Conservation (phyloP, 2,113 vertebrate species). For the Otis tarda region DNA sequence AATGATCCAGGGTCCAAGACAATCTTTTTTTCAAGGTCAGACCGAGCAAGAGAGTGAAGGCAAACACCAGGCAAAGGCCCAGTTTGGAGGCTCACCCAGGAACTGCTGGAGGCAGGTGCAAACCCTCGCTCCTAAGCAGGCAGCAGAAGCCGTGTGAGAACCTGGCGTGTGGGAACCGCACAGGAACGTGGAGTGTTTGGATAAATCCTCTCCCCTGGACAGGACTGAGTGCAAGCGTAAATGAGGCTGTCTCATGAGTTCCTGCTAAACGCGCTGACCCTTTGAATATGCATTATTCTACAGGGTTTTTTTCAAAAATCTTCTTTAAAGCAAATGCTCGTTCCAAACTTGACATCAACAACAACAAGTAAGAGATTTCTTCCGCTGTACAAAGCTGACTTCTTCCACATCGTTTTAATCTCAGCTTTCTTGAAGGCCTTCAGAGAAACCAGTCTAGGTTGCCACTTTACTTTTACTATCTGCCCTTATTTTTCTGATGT, state of each 20-base stretch:
- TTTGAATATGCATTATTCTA: neutral
- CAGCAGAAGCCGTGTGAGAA: neutral
- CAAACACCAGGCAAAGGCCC: neutral
- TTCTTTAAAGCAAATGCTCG: neutral
- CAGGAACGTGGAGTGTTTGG: neutral
- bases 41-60: neutral
- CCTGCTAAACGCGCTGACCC: neutral
- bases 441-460: neutral
- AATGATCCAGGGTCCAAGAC: neutral
- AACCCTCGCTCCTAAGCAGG: neutral
- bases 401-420: neutral
- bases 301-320: neutral
- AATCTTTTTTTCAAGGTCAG: neutral
- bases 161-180: neutral
- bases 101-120: neutral
- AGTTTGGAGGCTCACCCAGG: neutral
- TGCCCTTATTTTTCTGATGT: neutral
- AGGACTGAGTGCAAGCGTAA: neutral
- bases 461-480: neutral
- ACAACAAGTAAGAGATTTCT: neutral
- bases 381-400: neutral
- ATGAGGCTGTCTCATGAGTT: neutral
- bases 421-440: neutral
- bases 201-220: neutral
- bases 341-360: neutral